Evolutionary conservation across 1,140 invertebrate species (phyloP), one percentile per base, ranked within the genome.

Genomic region (Drosophila novamexicana): DNA sequence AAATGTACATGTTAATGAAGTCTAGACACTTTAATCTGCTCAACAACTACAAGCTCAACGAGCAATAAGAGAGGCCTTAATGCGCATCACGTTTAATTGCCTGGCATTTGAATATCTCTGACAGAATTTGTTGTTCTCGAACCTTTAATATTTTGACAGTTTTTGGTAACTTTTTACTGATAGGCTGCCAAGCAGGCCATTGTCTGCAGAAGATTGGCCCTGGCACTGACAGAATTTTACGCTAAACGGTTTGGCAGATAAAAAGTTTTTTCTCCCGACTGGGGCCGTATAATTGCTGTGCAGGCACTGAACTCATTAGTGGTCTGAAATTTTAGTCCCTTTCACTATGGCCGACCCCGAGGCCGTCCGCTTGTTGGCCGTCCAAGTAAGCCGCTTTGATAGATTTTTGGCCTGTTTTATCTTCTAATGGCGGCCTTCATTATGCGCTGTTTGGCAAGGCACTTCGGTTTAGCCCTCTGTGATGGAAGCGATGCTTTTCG

Each of bases 381-480:
- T 52, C 12, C 67, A 50, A 75, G 32, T 75, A 66, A 79, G 79
- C 71, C 68, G 52, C 65, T 72, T 69, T 72, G 68, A 84, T 77
- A 81, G 80, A 88, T 80, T 84, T 88, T 77, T 75, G 69, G 70
- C 63, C 52, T 53, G 75, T 75, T 70, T 84, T 88, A 89, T 88
- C 83, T 88, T 66, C 79, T 88, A 89, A 88, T 89, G 77, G 80
- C 70, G 73, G 68, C 67, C 84, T 78, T 88, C 83, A 89, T 88
- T 88, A 88, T 89, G 57, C 77, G 80, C 83, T 67, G 69, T 79
- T 84, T 71, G 67, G 65, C 58, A 77, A 57, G 61, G 66, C 70
- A 57, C 62, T 64, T 74, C 75, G 58, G 70, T 45, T 66, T 75
- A 75, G 57, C 49, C 14, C 36, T 47, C 16, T 7, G 9, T 42